Conservation (phyloP, 2,888 invertebrate species). For the Amphiduros pacificus region DNA sequence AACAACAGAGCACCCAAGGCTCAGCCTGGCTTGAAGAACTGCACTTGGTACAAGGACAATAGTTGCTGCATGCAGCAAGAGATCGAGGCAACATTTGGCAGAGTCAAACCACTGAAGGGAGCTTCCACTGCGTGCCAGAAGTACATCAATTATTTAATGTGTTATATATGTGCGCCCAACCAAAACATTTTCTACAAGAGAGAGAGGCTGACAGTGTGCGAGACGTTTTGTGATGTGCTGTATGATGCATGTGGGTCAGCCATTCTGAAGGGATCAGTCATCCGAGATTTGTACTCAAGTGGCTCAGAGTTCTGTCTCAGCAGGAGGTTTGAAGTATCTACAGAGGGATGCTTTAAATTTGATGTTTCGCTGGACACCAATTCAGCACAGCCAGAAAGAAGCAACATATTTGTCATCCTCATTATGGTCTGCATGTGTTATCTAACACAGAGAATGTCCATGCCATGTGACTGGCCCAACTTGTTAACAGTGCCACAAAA, state of each 20-base stretch:
- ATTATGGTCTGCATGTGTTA: background rate
- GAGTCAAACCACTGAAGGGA: conserved; percentile 58
- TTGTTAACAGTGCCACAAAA: too few species aligned
- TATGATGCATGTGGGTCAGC: conserved; percentile 55
- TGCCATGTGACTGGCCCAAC: too few species aligned
- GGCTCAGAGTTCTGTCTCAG: conserved; percentile 55
- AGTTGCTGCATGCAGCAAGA: conserved; percentile 59
- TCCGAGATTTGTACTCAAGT: conserved; percentile 49
- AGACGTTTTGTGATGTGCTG: conserved; percentile 56
- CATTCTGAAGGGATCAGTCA: conserved; percentile 56
- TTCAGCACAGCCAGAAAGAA: background rate
- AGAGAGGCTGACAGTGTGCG: conserved; percentile 57
- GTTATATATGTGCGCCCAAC: conserved; percentile 59
- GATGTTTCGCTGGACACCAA: conserved; percentile 28
- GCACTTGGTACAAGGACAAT: conserved; percentile 58
- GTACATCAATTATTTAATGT: conserved; percentile 60
- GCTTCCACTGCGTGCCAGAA: conserved; percentile 55
- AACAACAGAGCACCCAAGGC: conserved; percentile 56
- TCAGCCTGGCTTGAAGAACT: conserved; percentile 56
- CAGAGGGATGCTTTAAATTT: conserved; percentile 49
- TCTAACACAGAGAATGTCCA: background rate
- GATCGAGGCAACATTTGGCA: conserved; percentile 56
- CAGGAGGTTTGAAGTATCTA: conserved; percentile 50
- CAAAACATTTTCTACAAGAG: conserved; percentile 54
- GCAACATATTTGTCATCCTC: background rate